phyloP scores from a whole-genome alignment of 2,888 invertebrate genomes.

The Watsonalla cultraria region DNA sequence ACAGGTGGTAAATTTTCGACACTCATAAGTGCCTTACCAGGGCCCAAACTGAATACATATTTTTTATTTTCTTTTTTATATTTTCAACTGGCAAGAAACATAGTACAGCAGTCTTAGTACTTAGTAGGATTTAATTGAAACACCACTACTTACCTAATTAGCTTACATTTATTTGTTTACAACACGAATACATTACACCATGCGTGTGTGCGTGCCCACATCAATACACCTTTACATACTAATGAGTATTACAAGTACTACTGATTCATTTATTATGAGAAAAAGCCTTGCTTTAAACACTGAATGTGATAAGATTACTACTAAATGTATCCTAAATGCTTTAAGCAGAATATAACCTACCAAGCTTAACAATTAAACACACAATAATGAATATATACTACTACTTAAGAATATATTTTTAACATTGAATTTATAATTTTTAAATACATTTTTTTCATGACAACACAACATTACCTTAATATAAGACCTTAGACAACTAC shows the following conservation, averaged over 20 bases:
- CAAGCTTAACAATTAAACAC: background rate
- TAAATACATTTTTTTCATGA: slow-evolving; percentile 38
- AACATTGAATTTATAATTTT: background rate
- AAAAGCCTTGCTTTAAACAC: slow-evolving; percentile 48
- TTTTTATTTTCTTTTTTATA: too few relatives aligned
- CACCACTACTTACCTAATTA: slow-evolving; percentile 13
- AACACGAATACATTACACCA: slow-evolving; percentile 34
- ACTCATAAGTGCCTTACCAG: too few relatives aligned
- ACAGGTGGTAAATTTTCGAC: too few relatives aligned
- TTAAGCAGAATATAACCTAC: slow-evolving; percentile 6
- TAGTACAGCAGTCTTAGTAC: too few relatives aligned
- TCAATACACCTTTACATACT: slow-evolving; percentile 35
- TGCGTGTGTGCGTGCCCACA: slow-evolving; percentile 56
- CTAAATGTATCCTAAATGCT: slow-evolving; percentile 17
- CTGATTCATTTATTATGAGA: slow-evolving; percentile 29
- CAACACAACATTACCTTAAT: slow-evolving; percentile 37
- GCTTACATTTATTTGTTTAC: slow-evolving; percentile 20
- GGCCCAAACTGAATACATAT: too few relatives aligned
- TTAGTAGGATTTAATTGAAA: slow-evolving; percentile 17
- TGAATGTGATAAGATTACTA: slow-evolving; percentile 57
- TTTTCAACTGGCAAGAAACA: too few relatives aligned
- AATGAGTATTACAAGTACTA: slow-evolving; percentile 75
- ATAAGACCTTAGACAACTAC: slow-evolving; percentile 3
- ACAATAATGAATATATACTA: too few relatives aligned
- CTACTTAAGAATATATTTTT: background rate